phyloP scores from a whole-genome alignment of 1,140 invertebrate genomes.

The Pentalonia nigronervosa region DNA sequence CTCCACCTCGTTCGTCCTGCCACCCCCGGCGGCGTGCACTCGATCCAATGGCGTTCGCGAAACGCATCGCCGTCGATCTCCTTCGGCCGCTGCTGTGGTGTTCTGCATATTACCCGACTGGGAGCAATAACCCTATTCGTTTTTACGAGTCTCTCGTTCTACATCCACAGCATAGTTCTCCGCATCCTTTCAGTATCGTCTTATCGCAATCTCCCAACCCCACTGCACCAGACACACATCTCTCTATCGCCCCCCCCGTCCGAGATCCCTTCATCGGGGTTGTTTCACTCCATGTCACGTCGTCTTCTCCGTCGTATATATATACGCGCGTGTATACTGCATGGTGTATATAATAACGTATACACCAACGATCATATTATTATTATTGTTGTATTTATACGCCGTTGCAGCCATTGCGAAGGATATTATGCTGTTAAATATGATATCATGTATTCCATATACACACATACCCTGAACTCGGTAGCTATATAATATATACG shows the following conservation, averaged over 20 bases:
- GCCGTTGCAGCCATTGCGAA: background rate
- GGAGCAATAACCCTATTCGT: constrained; percentile 43
- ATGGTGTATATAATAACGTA: background rate
- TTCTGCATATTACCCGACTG: constrained; percentile 37
- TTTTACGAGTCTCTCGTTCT: constrained; percentile 44
- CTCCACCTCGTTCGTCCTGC: background rate
- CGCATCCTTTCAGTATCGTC: constrained; percentile 24
- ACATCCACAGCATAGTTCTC: background rate
- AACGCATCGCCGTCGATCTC: constrained; percentile 8
- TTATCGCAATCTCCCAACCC: background rate
- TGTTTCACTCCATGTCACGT: background rate
- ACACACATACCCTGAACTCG: background rate
- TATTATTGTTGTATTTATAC: background rate
- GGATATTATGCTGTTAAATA: background rate
- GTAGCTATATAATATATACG: background rate
- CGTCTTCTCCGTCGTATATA: background rate
- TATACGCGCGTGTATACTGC: background rate
- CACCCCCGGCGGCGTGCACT: background rate
- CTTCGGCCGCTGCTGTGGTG: background rate
- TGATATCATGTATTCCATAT: background rate
- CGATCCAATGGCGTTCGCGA: constrained; percentile 22
- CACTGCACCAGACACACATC: background rate
- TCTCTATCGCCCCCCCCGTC: background rate
- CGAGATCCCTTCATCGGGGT: background rate
- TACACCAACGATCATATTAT: background rate